Conservation (phyloP, 2,888 invertebrate genomes). For the Argyresthia goedartella region DNA sequence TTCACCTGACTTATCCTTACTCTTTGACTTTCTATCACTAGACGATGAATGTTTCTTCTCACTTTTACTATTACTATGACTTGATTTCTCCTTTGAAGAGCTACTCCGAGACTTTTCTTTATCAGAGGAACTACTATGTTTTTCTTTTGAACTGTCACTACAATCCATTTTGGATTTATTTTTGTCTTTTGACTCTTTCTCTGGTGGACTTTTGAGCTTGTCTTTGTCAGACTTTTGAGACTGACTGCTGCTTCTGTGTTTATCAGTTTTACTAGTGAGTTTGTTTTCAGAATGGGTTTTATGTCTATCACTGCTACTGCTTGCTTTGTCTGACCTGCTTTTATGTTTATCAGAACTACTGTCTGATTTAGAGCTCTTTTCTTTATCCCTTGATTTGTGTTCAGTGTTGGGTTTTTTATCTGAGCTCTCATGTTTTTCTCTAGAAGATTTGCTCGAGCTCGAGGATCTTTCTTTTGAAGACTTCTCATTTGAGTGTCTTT, state of each 20-base stretch:
- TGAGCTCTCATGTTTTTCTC: conserved; percentile 28
- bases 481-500: conserved; percentile 26
- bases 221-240: conserved; percentile 29
- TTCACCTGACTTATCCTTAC: conserved; percentile 31
- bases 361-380: conserved; percentile 25
- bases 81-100: conserved; percentile 50
- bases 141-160: conserved; percentile 18
- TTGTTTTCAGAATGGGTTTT: conserved; percentile 10
- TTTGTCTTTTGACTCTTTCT: conserved; percentile 13
- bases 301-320: conserved; percentile 8
- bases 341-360: conserved; percentile 25
- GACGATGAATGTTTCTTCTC: conserved; percentile 42
- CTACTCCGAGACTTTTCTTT: conserved; percentile 45
- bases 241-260: conserved; percentile 23
- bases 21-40: conserved; percentile 34
- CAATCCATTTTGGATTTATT: conserved; percentile 28
- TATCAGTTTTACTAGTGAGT: conserved; percentile 6
- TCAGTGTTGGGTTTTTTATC: conserved; percentile 36
- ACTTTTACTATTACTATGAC: conserved; percentile 32
- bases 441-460: conserved; percentile 19
- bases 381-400: conserved; percentile 25
- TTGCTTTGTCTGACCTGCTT: conserved; percentile 10
- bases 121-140: conserved; percentile 33
- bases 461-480: conserved; percentile 31
- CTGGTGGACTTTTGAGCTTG: conserved; percentile 4